Evolutionary conservation across 2,888 invertebrate genomes (phyloP).

Genomic region (Thymelicus sylvestris): DNA sequence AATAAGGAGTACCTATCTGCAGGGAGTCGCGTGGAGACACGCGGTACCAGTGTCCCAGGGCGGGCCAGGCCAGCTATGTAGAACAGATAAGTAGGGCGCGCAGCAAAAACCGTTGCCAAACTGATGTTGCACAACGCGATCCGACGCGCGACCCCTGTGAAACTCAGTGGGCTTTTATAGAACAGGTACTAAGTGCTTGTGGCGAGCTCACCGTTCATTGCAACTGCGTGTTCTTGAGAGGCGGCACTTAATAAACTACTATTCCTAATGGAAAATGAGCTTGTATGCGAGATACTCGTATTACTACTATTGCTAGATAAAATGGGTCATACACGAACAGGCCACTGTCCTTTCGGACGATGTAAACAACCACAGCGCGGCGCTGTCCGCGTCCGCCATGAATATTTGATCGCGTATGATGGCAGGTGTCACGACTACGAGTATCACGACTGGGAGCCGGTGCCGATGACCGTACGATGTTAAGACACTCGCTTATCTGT

Average conservation of each 20-base stretch:
- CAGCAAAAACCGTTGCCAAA: slow-evolving; percentile 61
- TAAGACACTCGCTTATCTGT: not conserved
- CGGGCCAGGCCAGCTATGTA: slow-evolving; percentile 39
- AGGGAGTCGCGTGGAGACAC: slow-evolving; percentile 15
- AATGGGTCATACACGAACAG: slow-evolving; percentile 1
- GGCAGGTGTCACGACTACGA: slow-evolving; percentile 28
- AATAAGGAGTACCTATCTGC: not conserved
- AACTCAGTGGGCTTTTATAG: slow-evolving; percentile 30
- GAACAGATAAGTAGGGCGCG: slow-evolving; percentile 46
- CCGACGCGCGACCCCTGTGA: slow-evolving; percentile 49
- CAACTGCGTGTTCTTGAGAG: no score
- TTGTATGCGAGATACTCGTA: not conserved
- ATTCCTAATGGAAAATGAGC: no score
- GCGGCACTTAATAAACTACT: no score
- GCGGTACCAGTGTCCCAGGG: slow-evolving; percentile 20
- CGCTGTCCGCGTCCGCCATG: not conserved
- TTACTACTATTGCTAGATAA: not conserved
- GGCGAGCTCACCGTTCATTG: no score
- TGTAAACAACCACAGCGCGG: slow-evolving; percentile 9
- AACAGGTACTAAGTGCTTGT: not conserved
- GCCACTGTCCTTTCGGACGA: slow-evolving; percentile 4
- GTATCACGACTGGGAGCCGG: slow-evolving; percentile 26
- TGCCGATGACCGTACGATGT: slow-evolving; percentile 19
- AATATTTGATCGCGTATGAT: slow-evolving; percentile 23
- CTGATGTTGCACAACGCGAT: slow-evolving; percentile 58